Evolutionary conservation across 2,113 vertebrate genomes (phyloP), one percentile per base, ranked within the genome.

Genomic region (Hippopotamus amphibius): DNA sequence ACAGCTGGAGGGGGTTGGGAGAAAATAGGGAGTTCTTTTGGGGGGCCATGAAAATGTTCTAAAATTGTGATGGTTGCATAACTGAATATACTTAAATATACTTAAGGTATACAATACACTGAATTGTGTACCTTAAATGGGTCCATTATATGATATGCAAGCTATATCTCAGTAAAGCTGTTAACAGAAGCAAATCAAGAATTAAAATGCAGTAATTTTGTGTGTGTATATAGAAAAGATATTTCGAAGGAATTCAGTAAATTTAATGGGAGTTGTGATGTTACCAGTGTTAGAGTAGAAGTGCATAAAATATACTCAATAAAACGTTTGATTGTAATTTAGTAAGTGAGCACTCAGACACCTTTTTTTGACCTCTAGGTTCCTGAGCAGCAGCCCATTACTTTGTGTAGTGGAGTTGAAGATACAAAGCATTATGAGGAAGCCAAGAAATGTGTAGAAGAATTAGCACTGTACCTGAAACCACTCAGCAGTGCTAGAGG

Each of bases 351-450:
- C 30, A 95, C 33, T 88, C 15, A 81, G 19, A 30, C 24, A 90
- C 37, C 83, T 82, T 94, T 76, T 89, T 93, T 84, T 97, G 68
- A 14, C 68, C 71, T 90, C 13, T 95, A 99, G 99, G 99, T 99
- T 98, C 99, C 99, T 97, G 99, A 99, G 98, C 99, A 99, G 98
- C 99, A 99, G 97, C 99, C 99, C 11, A 99, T 99, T 98, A 99
- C 99, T 96, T 98, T 99, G 95, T 99, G 99, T 96, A 99, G 99
- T 97, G 99, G 99, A 98, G 99, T 99, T 96, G 99, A 99, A 98
- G 99, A 99, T 95, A 99, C 99, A 79, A 99, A 99, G 98, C 99
- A 99, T 99, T 99, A 99, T 98, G 99, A 99, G 96, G 99, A 99
- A 98, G 99, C 99, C 95, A 99, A 99, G 96, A 99, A 99, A 98